Evolutionary conservation across 2,113 vertebrate species (phyloP).

Genomic region (Esox niger): DNA sequence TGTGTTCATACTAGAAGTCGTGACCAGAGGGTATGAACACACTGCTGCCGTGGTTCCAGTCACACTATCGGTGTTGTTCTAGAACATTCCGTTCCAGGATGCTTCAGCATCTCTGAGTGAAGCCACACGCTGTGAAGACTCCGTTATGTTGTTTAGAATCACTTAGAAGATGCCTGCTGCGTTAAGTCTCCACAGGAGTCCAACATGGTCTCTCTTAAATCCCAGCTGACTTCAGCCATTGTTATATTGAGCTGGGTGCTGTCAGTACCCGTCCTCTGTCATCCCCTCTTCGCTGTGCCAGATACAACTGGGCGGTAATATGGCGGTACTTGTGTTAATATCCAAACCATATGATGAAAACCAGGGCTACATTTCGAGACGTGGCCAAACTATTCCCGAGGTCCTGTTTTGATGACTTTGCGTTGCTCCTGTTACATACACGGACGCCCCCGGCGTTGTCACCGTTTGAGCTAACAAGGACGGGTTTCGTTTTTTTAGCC

Average conservation of each 20-base stretch:
- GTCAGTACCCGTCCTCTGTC: background rate
- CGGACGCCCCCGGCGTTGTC: conserved; percentile 5
- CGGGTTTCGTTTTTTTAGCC: background rate
- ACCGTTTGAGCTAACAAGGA: conserved; percentile 7
- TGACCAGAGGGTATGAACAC: too few relatives aligned
- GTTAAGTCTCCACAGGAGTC: conserved; percentile 7
- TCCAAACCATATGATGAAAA: conserved; percentile 18
- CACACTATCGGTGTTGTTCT: background rate
- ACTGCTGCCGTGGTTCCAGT: conserved; percentile 7
- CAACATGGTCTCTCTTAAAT: conserved; percentile 35
- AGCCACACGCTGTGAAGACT: background rate
- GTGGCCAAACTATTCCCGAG: conserved; percentile 28
- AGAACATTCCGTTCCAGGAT: background rate
- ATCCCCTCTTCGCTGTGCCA: background rate
- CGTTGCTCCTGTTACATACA: background rate
- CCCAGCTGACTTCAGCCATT: conserved; percentile 12
- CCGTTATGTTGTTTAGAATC: conserved; percentile 6
- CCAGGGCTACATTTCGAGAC: conserved; percentile 32
- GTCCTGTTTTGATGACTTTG: conserved; percentile 29
- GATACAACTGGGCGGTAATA: conserved; percentile 1
- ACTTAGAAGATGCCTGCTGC: background rate
- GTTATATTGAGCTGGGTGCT: conserved; percentile 4
- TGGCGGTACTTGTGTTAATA: background rate
- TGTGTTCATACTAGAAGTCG: conserved; percentile 30
- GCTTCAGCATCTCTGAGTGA: background rate